phyloP scores from a whole-genome alignment of 2,113 vertebrate species.

The Crotalus viridis region DNA sequence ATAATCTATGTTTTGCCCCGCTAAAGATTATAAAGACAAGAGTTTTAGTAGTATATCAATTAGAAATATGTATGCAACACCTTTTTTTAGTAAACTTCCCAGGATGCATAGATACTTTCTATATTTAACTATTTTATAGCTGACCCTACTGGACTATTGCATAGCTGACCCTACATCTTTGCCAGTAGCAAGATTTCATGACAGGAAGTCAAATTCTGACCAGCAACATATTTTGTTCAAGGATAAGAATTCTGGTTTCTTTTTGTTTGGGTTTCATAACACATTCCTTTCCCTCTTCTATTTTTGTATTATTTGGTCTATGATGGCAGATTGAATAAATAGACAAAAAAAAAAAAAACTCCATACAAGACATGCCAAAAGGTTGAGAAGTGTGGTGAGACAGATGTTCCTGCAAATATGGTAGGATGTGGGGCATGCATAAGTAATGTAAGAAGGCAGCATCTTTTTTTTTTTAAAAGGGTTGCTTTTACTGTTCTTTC shows the following conservation, averaged over 20 bases:
- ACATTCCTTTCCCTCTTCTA: background rate
- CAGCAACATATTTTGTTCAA: background rate
- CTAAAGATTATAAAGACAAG: background rate
- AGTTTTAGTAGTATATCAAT: background rate
- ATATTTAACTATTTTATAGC: background rate
- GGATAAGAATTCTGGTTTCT: background rate
- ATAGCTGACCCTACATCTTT: background rate
- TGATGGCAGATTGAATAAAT: background rate
- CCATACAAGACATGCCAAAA: background rate
- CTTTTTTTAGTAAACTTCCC: background rate
- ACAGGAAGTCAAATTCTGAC: background rate
- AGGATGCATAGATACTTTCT: background rate
- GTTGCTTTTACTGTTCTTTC: background rate
- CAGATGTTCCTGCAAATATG: background rate
- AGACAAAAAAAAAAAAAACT: background rate
- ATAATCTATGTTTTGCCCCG: background rate
- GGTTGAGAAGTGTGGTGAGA: background rate
- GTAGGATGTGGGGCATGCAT: background rate
- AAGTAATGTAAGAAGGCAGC: background rate
- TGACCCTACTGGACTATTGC: too few relatives aligned
- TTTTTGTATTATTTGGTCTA: background rate
- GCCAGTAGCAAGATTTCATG: background rate
- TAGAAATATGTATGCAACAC: background rate
- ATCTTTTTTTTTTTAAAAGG: background rate
- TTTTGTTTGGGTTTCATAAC: background rate